Evolutionary conservation across 37 sponge, comb jelly and placozoan species (phyloP), one percentile per base, ranked within the genome.

Genomic region (Theonella swinhoei): DNA sequence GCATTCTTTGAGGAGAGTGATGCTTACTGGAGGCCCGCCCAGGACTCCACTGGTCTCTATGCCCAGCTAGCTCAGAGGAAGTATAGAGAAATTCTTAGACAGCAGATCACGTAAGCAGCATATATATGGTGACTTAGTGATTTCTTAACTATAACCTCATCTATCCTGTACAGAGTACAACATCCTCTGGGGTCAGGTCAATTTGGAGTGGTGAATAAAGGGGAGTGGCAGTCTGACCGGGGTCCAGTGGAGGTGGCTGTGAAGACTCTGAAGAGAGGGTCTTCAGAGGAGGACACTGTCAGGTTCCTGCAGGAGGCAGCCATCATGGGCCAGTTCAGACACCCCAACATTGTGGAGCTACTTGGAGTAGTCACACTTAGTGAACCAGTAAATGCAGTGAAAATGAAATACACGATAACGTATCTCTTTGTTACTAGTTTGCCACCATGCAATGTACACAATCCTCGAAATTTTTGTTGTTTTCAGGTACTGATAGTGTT

Each of bases 301-400:
- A 78, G 63, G 68, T 86, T 86, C 37, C 77, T 86, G 8, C 74
- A 79, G 40, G 87, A 86, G 70, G 87, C 87, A n/a, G 87, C 87
- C 62, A 78, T 86, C 62, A 86, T 61, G 25, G 79, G 87, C 22
- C 87, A 70, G 71, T 88, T 88, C 61, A 41, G 70, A 59, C 88
- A 88, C 36, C 75, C 67, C 47, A 80, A 88, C 64, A 68, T 88
- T 28, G 69, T 88, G 31, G 33, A 79, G 39, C 82, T 88, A 19
- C 32, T 62, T 39, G 88, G 88, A 34, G 76, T 88, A 11, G 88
- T 88, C 67, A 88, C 88, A 14, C 40, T 81, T 23, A 80, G 65
- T 42, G 81, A 84, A 31, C 90, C 90, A 29, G 90, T 90, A 42
- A 68, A 30, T 76, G 4, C 36, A 32, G 32, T 17, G 22, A 25